phyloP scores from a whole-genome alignment of 1,140 invertebrate genomes.

The Euwallacea similis region DNA sequence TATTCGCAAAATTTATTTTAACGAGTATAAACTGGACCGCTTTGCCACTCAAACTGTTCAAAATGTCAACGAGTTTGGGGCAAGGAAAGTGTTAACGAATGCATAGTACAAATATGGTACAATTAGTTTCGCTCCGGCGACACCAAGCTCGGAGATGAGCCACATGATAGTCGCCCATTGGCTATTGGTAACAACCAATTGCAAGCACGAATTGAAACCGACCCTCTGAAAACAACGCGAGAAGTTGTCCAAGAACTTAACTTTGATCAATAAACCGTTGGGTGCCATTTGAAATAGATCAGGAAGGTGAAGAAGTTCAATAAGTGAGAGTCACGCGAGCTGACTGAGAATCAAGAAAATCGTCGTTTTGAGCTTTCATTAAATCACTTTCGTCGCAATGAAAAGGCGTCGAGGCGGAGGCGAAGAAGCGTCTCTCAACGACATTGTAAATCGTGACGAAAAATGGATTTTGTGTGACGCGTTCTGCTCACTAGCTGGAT shows the following conservation, averaged over 20 bases:
- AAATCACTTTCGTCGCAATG: neutral
- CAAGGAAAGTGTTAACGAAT: neutral
- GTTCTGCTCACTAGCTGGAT: neutral
- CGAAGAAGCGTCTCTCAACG: neutral
- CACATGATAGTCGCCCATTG: too few relatives aligned
- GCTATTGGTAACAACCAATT: neutral
- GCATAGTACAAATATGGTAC: neutral
- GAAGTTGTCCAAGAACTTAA: neutral
- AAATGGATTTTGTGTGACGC: neutral
- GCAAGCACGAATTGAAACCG: neutral
- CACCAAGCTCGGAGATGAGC: too few relatives aligned
- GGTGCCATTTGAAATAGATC: too few relatives aligned
- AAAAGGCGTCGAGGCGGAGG: too few relatives aligned
- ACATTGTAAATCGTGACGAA: neutral
- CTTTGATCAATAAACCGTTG: neutral
- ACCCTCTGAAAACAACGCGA: neutral
- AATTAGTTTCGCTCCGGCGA: neutral
- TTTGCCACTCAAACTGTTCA: too few relatives aligned
- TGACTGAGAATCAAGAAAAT: neutral
- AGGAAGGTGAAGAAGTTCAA: neutral
- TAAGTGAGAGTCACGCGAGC: neutral
- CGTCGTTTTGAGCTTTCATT: neutral
- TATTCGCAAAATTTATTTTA: too few relatives aligned
- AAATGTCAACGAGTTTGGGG: too few relatives aligned
- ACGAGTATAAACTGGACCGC: too few relatives aligned